Evolutionary conservation across 2,888 invertebrate species (phyloP), one percentile per base, ranked within the genome.

Genomic region (Zaprionus lineosus): DNA sequence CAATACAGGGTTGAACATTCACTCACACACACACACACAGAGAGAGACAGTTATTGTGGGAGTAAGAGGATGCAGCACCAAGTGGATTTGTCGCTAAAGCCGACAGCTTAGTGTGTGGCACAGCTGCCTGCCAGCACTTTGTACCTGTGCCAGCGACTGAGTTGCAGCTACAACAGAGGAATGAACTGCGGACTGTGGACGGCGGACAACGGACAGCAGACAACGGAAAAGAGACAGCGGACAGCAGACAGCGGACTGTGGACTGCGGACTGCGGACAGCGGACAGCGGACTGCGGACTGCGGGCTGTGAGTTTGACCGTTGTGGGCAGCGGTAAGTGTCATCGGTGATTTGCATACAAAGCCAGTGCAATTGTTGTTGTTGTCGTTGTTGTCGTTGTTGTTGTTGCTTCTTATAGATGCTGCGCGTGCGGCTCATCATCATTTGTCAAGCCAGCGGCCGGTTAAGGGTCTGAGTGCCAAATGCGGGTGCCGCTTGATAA

Each of bases 361-460:
- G 64, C 64, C 64, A 67, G 43, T 50, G 39, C 34, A 50, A 65
- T 41, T 57, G 57, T 53, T 57, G 36, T 15, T 34, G 18, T 5
- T 44, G 47, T 12, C 39, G 29, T 9, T 51, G 34, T 26, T 46
- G 46, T 46, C 29, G 28, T 8, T 29, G 18, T 11, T 37, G 34
- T 9, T 51, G 33, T 24, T 48, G 62, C 2, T 48, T 28, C 8
- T 26, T 19, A 7, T 19, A n/a, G 26, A 9, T 48, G 58, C 53
- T 62, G 71, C 72, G 72, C 72, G 72, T 73, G 75, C 75, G 67
- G 53, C 75, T 73, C 72, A 73, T 73, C 72, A 73, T 73, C 74
- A 73, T 73, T 73, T 71, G 71, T 73, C 72, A 66, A 62, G 68
- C 33, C 43, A 24, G 40, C 50, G 52, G 24, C 37, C 12, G 18